Evolutionary conservation across 2,888 invertebrate genomes (phyloP), one percentile per base, ranked within the genome.

Genomic region (Agrochola litura): DNA sequence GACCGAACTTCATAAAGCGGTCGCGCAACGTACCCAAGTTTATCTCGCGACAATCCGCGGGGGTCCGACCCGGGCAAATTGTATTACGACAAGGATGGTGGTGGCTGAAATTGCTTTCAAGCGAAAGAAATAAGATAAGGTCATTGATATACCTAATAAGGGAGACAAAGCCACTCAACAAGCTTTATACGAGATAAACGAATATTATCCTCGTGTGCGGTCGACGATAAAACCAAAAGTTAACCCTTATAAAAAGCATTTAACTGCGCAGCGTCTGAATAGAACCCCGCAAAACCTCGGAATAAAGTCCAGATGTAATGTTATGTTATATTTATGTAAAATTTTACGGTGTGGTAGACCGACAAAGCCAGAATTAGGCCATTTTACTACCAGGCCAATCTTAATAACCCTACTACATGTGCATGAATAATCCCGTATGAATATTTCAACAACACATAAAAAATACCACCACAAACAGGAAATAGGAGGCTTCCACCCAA

Each of bases 81-180:
- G 91, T 92, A 93, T 94, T 94, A 93, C 91, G 85, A 85, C 89
- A 84, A 88, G 88, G 90, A 91, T 90, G 88, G 90, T 87, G 89
- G 88, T 88, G 86, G 88, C 87, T 90, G 85, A 93, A 95, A 94
- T 94, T 93, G 93, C 90, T 91, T 89, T 87, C 88, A 91, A 89
- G 89, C 90, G 88, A 92, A 90, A 90, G 89, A 92, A 91, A 92
- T 92, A 90, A 92, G 90, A 93, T 92, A 91, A 91, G 90, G 87
- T 91, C 88, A 90, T 90, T 88, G 89, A 89, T 91, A 84, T 90
- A 89, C 71, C 85, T 89, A 90, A 92, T 92, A 92, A 89, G 81
- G 73, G 80, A 89, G 88, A 90, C 85, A 88, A 89, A 88, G 87
- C 87, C 87, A 86, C 87, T 89, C 86, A 86, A 86, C 80, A 79